phyloP scores from a whole-genome alignment of 2,888 invertebrate species.

The Leptopilina myrica region DNA sequence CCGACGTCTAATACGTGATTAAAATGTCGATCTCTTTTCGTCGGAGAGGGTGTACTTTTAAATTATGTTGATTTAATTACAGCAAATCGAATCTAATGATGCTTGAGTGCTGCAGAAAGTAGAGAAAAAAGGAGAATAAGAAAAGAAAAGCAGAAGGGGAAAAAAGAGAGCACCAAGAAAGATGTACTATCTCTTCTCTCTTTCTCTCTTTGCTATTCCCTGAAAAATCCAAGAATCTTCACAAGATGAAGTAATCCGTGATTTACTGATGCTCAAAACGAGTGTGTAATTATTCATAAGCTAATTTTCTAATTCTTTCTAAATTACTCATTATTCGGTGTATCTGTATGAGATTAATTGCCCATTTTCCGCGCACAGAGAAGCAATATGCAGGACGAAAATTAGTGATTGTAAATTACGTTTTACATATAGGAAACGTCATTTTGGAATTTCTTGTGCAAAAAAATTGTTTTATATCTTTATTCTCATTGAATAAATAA shows the following conservation, averaged over 20 bases:
- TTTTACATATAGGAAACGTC: neutral
- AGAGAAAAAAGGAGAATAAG: neutral
- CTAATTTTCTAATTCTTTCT: neutral
- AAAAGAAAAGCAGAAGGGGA: neutral
- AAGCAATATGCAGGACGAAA: neutral
- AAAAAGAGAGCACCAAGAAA: neutral
- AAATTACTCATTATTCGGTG: neutral
- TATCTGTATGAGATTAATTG: neutral
- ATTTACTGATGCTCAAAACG: neutral
- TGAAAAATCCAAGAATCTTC: slow-evolving; percentile 5
- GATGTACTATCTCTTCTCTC: neutral
- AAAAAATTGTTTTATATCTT: no score
- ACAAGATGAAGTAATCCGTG: slow-evolving; percentile 7
- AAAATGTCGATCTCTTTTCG: slow-evolving; percentile 40
- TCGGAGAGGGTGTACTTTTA: slow-evolving; percentile 21
- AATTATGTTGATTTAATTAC: slow-evolving; percentile 36
- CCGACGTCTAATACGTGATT: slow-evolving; percentile 40
- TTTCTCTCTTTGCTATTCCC: neutral
- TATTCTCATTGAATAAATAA: no score
- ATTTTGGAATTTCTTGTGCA: no score
- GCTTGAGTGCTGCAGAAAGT: slow-evolving; percentile 29
- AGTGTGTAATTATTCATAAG: slow-evolving; percentile 6
- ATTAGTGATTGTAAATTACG: slow-evolving; percentile 7
- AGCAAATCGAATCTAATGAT: slow-evolving; percentile 39
- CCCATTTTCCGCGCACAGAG: neutral